Base-by-base conservation (phyloP, 37 sponge, comb jelly and placozoan species). In the Chondrosia reniformis region DNA sequence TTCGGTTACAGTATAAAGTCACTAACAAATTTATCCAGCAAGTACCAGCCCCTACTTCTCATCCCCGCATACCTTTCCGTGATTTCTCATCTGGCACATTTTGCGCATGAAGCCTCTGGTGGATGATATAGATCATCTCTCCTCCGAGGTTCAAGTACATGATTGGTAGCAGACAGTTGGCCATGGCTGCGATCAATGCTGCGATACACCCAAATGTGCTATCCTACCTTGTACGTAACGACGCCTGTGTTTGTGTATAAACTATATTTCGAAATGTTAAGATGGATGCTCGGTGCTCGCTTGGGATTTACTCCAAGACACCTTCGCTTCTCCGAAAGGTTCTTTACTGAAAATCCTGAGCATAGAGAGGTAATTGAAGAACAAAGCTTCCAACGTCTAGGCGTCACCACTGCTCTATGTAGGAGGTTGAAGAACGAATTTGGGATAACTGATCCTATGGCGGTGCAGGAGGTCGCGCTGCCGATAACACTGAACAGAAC, bases 91-190 rank as follows among this genome's bases (percentile, higher is more conserved):
- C 65, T 6, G 43, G 63, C 0, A 90, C 44, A 12, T 80, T 72
- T 58, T 96, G 94, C n/a, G 94, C 95, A n/a, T 43, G 82, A 27
- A 97, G 86, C 32, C 98, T 44, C 79, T 97, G 98, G 63, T 97
- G 82, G 40, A 97, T 71, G 34, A 97, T 92, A 81, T 92, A 95
- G 32, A 97, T 43, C 98, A 97, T 94, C 73, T 97, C 98, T 10
- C 96, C 98, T 21, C 98, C 98, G 1, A 97, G 88, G 66, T 89
- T 97, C 76, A 97, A 77, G 80, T 92, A 97, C 33, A 97, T 79
- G 9, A 95, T 52, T 1, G 98, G 98, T 46, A 97, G 83, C 31
- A 87, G 78, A 6, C 72, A 69, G 24, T 69, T 41, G 1, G 72
- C 39, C 72, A 69, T 69, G n/a, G n/a, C 58, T 24, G 52, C 52